Conservation (phyloP, 2,888 invertebrate species). For the Tetheella fluctuosa region DNA sequence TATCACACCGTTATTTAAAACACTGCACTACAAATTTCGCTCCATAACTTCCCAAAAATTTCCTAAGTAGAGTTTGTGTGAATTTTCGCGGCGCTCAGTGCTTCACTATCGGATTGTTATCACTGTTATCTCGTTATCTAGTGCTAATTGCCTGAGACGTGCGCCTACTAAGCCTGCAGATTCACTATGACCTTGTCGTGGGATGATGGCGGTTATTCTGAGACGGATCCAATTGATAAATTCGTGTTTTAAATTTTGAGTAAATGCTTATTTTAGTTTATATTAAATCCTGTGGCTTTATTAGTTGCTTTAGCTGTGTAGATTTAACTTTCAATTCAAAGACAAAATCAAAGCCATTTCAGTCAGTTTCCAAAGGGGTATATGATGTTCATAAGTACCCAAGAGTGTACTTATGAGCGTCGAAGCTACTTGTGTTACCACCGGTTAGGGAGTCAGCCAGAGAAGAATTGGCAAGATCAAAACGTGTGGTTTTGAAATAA, state of each 20-base stretch:
- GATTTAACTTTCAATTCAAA: no score
- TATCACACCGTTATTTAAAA: not conserved
- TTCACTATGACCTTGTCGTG: conserved; percentile 41
- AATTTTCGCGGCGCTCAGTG: conserved; percentile 17
- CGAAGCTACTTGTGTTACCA: no score
- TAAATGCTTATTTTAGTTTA: no score
- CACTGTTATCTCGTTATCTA: conserved; percentile 32
- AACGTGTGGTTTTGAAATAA: no score
- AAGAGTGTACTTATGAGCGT: no score
- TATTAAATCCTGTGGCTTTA: no score
- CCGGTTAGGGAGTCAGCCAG: no score
- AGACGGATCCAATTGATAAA: not conserved
- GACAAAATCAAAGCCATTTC: no score
- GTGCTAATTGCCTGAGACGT: conserved; percentile 40
- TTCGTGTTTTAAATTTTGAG: not conserved
- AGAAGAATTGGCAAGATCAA: no score
- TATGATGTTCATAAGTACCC: no score
- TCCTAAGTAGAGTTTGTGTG: conserved; percentile 19
- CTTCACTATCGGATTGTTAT: conserved; percentile 27
- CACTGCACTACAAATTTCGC: not conserved
- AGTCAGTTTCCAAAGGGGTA: no score
- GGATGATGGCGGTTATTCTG: conserved; percentile 33
- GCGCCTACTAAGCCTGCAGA: conserved; percentile 40
- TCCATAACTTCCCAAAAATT: not conserved
- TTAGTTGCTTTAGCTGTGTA: no score